These are phyloP conservation scores for Pinctada fucata DNA, from an alignment of 2,888 invertebrate genomes.

Conservation along the genomic window DNA sequence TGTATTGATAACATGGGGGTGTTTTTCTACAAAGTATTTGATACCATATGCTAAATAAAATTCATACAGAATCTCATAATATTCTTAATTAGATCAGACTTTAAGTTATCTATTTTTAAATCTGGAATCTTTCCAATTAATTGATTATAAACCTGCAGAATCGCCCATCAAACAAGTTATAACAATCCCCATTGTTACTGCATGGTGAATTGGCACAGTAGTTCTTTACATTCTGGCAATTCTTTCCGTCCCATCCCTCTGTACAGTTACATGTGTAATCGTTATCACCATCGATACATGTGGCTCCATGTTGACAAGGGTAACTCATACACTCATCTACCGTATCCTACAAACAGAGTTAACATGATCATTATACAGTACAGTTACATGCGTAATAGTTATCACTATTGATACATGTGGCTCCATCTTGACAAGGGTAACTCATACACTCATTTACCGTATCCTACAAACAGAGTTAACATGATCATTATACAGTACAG, in stretches of 20 bases:
- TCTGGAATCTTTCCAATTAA: too few relatives aligned
- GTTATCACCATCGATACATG: constrained; percentile 77
- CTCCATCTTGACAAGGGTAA: constrained; percentile 95
- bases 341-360: constrained; percentile 30
- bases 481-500: constrained; percentile 49
- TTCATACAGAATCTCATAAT: too few relatives aligned
- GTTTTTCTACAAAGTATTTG: too few relatives aligned
- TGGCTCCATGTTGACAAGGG: constrained; percentile 95
- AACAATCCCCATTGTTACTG: constrained; percentile 46
- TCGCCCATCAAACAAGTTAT: constrained; percentile 34
- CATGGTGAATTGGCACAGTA: constrained; percentile 41
- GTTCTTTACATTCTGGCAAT: constrained; percentile 44
- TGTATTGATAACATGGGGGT: too few relatives aligned
- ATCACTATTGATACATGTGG: constrained; percentile 80
- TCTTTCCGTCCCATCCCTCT: constrained; percentile 52
- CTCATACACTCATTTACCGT: constrained; percentile 91
- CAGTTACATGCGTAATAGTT: constrained; percentile 53
- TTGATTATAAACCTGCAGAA: constrained; percentile 48
- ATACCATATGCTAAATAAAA: too few relatives aligned
- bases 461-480: constrained; percentile 23
- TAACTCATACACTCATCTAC: constrained; percentile 94
- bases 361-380: constrained; percentile 39
- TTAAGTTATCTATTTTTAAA: too few relatives aligned
- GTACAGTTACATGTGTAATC: constrained; percentile 52
- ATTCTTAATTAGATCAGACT: too few relatives aligned